Evolutionary conservation across 2,888 invertebrate genomes (phyloP).

Genomic region (Andrena trimmerana): DNA sequence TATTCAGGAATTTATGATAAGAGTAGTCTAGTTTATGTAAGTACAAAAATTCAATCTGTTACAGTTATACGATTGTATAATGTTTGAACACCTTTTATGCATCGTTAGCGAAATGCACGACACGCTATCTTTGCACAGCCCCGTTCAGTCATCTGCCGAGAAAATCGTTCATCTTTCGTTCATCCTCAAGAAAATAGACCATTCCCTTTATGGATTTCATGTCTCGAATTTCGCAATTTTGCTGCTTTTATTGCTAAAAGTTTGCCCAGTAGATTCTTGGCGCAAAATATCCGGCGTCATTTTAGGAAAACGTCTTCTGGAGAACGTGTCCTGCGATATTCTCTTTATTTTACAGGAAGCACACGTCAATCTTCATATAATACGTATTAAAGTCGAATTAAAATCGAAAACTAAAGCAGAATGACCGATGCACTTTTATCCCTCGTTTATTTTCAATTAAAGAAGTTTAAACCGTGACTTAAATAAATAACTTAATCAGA

Average conservation of each 20-base stretch:
- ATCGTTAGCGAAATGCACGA: not conserved
- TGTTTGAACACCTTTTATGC: not conserved
- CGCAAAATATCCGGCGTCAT: not conserved
- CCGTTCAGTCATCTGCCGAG: not conserved
- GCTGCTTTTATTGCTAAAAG: not conserved
- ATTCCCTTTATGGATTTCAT: constrained; percentile 23
- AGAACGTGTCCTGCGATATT: not conserved
- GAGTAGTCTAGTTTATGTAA: too few species aligned
- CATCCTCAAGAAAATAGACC: constrained; percentile 21
- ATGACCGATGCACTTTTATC: too few species aligned
- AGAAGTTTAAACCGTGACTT: too few species aligned
- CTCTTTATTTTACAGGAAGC: not conserved
- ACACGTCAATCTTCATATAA: not conserved
- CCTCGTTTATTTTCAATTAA: too few species aligned
- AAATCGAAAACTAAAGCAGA: too few species aligned
- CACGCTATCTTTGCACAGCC: not conserved
- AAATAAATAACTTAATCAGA: too few species aligned
- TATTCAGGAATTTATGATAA: too few species aligned
- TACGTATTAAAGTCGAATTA: too few species aligned
- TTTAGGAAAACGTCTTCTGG: not conserved
- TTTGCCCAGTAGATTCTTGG: not conserved
- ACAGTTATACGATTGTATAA: not conserved
- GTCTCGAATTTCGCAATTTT: constrained; percentile 10
- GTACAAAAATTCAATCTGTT: too few species aligned
- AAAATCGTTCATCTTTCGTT: constrained; percentile 3